These are phyloP conservation scores for Jordanella pulchra DNA, from an alignment of 2,797 vertebrate species.

Conservation along the genomic window DNA sequence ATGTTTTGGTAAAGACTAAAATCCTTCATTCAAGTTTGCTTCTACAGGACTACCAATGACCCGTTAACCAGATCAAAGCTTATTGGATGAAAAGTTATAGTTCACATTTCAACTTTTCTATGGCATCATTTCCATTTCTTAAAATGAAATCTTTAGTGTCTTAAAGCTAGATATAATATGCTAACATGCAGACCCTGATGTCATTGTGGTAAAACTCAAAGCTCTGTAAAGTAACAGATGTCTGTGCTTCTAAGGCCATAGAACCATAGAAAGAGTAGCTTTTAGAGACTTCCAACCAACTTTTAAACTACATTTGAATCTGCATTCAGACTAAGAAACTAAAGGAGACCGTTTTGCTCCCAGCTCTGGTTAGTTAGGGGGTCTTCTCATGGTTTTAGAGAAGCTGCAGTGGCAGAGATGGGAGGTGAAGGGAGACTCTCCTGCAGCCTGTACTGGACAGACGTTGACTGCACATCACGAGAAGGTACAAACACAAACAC, in stretches of 20 bases:
- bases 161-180: too few relatives aligned
- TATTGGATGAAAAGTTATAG: too few relatives aligned
- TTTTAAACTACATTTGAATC: neutral
- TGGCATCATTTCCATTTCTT: neutral
- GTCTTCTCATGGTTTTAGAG: conserved; percentile 50
- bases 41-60: too few relatives aligned
- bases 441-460: conserved; percentile 64
- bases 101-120: neutral
- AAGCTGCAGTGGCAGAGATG: conserved; percentile 75
- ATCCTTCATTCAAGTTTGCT: too few relatives aligned
- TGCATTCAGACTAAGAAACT: neutral
- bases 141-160: too few relatives aligned
- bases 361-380: neutral
- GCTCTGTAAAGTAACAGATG: neutral
- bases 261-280: neutral
- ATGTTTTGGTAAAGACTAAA: too few relatives aligned
- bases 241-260: neutral
- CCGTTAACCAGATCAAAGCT: too few relatives aligned
- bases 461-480: conserved; percentile 79
- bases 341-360: neutral
- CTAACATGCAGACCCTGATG: neutral
- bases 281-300: neutral
- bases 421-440: conserved; percentile 78
- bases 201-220: neutral
- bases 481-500: conserved; percentile 63